These are phyloP conservation scores for Coremacera marginata DNA, from an alignment of 2,888 invertebrate species.

Conservation along the genomic window DNA sequence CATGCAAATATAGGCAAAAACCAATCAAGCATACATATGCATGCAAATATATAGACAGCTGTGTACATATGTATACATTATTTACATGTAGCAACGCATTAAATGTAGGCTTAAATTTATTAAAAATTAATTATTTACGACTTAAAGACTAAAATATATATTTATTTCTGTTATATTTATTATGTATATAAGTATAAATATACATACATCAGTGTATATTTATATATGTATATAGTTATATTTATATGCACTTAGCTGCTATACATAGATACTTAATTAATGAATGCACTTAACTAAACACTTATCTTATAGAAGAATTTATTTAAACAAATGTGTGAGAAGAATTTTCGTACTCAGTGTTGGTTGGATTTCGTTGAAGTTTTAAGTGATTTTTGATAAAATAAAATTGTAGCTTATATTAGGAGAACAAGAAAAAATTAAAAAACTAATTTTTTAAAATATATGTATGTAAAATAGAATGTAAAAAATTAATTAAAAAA, in stretches of 20 bases:
- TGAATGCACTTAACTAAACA: too few species aligned
- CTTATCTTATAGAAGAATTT: too few species aligned
- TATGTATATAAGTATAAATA: not conserved
- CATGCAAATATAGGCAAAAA: not conserved
- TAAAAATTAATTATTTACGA: not conserved
- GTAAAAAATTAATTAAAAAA: not conserved
- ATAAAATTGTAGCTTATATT: not conserved
- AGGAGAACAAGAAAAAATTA: not conserved
- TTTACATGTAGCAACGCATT: conserved; percentile 31
- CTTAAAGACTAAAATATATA: conserved; percentile 22
- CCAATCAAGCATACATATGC: not conserved
- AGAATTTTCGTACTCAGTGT: too few species aligned
- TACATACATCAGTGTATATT: not conserved
- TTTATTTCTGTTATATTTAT: not conserved
- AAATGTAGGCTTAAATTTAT: not conserved
- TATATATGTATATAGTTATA: not conserved
- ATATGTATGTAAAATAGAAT: not conserved
- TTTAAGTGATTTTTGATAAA: not conserved
- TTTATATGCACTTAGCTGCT: conserved; percentile 8
- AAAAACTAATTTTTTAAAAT: not conserved
- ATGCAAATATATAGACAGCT: conserved; percentile 13
- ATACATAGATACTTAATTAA: too few species aligned
- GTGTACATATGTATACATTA: conserved; percentile 31
- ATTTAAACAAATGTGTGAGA: too few species aligned
- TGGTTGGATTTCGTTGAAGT: not conserved